Base-by-base conservation (phyloP, 1,140 invertebrate species). In the Macrostomum lignano region DNA sequence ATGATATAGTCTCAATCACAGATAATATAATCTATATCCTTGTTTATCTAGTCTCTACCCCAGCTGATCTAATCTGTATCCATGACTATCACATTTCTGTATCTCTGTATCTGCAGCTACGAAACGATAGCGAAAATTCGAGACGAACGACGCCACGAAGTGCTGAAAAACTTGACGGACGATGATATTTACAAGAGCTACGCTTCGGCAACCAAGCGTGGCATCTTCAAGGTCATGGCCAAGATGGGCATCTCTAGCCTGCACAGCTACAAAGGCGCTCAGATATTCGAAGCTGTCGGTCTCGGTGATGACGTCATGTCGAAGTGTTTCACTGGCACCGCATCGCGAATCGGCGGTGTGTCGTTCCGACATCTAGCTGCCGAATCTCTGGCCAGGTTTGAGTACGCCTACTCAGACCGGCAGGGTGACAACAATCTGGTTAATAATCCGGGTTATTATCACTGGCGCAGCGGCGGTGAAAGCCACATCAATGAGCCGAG, bases 191-290 rank as follows among this genome's bases (percentile, higher is more conserved):
- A 70, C 48, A 58, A 67, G 38, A 73, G 68, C 51, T 74, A 72
- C 51, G 60, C 46, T 10, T 49, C 47, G 10, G 60, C 60, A 13
- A 51, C 48, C 36, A 58, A 59, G 29, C 41, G 58, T 6, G 62
- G 62, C 7, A 64, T 64, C 33, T 61, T 28, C 4, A 5, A 65
- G 46, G 64, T 93, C 0, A 96, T 98, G 88, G 86, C 88, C 1
- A 98, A 98, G 59, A 98, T 98, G 88, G 88, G 88, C 23, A 96
- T 96, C 47, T 88, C 81, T 25, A 96, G 86, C 1, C 58, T 96
- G 11, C 86, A 96, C 51, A 91, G 81, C n/a, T 98, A 96, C 56
- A 94, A 94, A 62, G 78, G 82, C 41, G 88, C 88, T 3, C 88
- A 96, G 61, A 96, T 96, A 42, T 98, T 98, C 53, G 88, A 98